Evolutionary conservation across 2,888 invertebrate genomes (phyloP).

Genomic region (Gandaritis pyraliata): DNA sequence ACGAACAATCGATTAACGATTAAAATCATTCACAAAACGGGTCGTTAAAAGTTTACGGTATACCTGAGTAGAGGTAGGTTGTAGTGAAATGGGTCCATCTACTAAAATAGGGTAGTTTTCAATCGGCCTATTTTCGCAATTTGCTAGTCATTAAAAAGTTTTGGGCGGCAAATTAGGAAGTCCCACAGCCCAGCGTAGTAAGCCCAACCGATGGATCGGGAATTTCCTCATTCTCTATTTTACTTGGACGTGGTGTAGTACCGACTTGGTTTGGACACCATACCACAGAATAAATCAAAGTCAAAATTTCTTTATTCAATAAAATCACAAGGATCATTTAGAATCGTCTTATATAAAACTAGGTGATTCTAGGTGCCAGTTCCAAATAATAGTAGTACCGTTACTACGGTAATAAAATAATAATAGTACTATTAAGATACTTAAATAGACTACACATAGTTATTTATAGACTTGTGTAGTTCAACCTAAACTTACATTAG

Average conservation of each 20-base stretch:
- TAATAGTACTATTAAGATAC: too few species aligned
- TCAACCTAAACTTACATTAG: too few species aligned
- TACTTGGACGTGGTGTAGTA: neutral
- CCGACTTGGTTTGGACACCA: too few species aligned
- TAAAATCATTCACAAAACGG: constrained; percentile 28
- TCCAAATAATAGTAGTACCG: too few species aligned
- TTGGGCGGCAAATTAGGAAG: constrained; percentile 18
- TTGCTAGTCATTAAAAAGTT: constrained; percentile 37
- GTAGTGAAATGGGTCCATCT: constrained; percentile 1
- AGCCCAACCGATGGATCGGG: neutral
- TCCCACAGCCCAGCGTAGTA: neutral
- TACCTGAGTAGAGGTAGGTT: constrained; percentile 4
- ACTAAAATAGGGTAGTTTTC: constrained; percentile 29
- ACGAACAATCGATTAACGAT: constrained; percentile 20
- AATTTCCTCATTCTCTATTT: neutral
- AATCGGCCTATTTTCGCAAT: constrained; percentile 35
- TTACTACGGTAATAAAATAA: too few species aligned
- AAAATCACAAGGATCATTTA: too few species aligned
- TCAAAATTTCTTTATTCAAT: too few species aligned
- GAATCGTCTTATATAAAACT: too few species aligned
- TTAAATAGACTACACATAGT: too few species aligned
- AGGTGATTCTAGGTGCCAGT: too few species aligned
- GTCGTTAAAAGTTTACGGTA: constrained; percentile 28
- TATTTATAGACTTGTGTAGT: too few species aligned
- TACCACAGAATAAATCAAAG: too few species aligned